Evolutionary conservation across 2,888 invertebrate species (phyloP).

Genomic region (Vannuccia rotundouncinata): DNA sequence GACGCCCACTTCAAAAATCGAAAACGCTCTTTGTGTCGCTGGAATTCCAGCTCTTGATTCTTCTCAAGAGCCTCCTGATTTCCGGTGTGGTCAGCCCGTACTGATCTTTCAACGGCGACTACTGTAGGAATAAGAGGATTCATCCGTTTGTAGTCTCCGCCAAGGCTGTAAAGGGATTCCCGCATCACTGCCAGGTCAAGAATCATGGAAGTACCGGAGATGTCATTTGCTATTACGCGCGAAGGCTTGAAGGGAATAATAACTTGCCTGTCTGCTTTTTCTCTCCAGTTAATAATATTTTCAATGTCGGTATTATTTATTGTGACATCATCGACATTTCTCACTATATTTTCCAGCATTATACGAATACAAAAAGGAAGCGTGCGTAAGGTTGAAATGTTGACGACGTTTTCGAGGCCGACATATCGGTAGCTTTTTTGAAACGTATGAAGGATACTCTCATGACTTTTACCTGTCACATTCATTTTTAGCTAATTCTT

Average conservation of each 20-base stretch:
- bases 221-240: neutral
- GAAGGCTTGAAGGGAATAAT: neutral
- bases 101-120: neutral
- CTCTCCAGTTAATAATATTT: neutral
- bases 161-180: neutral
- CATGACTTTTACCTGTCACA: no score
- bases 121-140: neutral
- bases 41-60: neutral
- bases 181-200: neutral
- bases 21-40: neutral
- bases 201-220: neutral
- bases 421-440: no score
- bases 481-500: no score
- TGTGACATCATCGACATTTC: neutral
- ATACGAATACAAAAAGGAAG: conserved; percentile 10
- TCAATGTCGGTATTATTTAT: neutral
- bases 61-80: neutral
- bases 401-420: no score
- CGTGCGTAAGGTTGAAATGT: no score
- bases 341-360: neutral
- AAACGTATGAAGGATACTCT: no score
- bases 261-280: neutral
- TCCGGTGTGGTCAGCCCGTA: neutral
- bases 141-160: neutral
- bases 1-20: neutral